A percentile compares a stretch with the other conserved stretches of the same genome.
Conservation (phyloP, 2,113 vertebrate genomes). For the Stigmatopora nigra region DNA sequence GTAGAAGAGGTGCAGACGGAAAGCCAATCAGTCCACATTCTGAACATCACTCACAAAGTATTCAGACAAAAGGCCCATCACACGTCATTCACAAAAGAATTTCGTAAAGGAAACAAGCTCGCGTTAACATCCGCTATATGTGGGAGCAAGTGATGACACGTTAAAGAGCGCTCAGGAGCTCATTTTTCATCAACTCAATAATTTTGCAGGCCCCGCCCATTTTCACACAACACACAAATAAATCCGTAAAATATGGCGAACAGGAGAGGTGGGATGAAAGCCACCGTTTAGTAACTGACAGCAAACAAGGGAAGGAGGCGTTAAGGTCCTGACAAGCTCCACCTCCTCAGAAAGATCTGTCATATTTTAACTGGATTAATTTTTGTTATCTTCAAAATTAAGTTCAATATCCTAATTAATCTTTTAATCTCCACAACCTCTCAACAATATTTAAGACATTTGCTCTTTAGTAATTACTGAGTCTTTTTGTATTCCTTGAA, state of each 20-base stretch:
- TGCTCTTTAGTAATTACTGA: slow-evolving; percentile 71
- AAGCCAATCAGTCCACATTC: slow-evolving; percentile 39
- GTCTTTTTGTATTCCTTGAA: slow-evolving; percentile 46
- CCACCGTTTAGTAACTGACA: slow-evolving; percentile 93
- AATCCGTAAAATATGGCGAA: slow-evolving; percentile 97
- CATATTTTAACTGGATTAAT: slow-evolving; percentile 90
- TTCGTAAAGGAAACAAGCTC: slow-evolving; percentile 38
- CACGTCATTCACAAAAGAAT: slow-evolving; percentile 26
- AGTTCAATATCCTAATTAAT: slow-evolving; percentile 95
- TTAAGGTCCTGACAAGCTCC: slow-evolving; percentile 85
- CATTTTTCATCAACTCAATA: slow-evolving; percentile 86
- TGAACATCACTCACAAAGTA: slow-evolving; percentile 50
- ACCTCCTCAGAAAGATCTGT: slow-evolving; percentile 79
- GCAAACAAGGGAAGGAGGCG: slow-evolving; percentile 74
- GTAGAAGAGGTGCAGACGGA: slow-evolving; percentile 32
- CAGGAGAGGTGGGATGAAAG: slow-evolving; percentile 93
- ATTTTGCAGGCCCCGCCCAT: slow-evolving; percentile 45
- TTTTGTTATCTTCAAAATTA: slow-evolving; percentile 87
- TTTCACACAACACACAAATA: slow-evolving; percentile 87
- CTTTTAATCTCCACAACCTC: slow-evolving; percentile 70
- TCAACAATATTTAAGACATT: slow-evolving; percentile 78
- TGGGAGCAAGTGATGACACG: slow-evolving; percentile 37
- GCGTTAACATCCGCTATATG: slow-evolving; percentile 38
- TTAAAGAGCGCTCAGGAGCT: slow-evolving; percentile 51
- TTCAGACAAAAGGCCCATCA: slow-evolving; percentile 42